Conservation (phyloP, 1,140 invertebrate species). For the Kradibia gibbosae region DNA sequence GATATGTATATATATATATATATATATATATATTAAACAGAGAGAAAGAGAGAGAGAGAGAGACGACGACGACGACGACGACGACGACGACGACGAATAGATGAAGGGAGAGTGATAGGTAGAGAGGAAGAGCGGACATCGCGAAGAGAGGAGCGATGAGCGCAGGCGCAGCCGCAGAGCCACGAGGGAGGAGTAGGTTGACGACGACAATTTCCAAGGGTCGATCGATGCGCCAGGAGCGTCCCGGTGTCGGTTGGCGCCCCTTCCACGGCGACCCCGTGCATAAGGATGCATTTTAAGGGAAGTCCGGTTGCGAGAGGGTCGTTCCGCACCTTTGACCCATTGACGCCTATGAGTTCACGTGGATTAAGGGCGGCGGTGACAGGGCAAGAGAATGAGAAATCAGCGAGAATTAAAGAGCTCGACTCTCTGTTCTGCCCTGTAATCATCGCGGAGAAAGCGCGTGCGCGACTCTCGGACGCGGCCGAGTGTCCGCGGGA, state of each 20-base stretch:
- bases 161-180: constrained; percentile 28
- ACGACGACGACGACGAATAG: too few species aligned
- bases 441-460: background rate
- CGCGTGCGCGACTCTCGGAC: constrained; percentile 9
- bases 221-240: constrained; percentile 49
- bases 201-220: constrained; percentile 49
- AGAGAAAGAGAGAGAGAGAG: constrained; percentile 7
- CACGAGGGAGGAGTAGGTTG: constrained; percentile 35
- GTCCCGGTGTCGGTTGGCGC: background rate
- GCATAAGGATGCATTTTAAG: constrained; percentile 22
- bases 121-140: background rate
- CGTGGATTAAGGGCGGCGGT: background rate
- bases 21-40: background rate
- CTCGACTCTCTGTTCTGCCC: background rate
- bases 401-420: constrained; percentile 2
- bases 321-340: background rate
- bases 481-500: background rate
- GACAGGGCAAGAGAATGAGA: background rate
- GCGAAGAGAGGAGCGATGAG: background rate
- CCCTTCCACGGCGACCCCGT: background rate
- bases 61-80: too few species aligned
- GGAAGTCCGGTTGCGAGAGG: constrained; percentile 1
- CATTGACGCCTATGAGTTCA: background rate
- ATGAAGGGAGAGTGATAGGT: background rate
- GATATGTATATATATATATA: background rate